Evolutionary conservation across 2,888 invertebrate genomes (phyloP), one percentile per base, ranked within the genome.

Genomic region (Pseudococcus longispinus): DNA sequence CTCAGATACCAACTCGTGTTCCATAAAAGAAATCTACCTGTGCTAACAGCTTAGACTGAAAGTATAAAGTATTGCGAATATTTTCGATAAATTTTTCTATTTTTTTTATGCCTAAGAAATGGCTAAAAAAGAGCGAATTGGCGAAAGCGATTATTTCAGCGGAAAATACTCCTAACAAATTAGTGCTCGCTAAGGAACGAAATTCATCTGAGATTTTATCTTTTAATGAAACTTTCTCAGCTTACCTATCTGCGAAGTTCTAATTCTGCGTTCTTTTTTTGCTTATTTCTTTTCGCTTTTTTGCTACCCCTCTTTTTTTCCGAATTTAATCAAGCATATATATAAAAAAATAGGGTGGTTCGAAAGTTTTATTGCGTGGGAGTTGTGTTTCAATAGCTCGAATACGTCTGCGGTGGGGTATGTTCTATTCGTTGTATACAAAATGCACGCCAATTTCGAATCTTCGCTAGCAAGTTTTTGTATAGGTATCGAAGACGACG

Each of bases 221-320:
- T 37, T 80, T 80, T 80, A 80, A 80, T 80, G 77, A 80, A 80
- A 80, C 42, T 80, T 80, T 80, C 77, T 80, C 42, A 42, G 77
- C 1, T 80, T 80, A 20, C 15, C 20, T 80, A 37, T 29, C 32
- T 15, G 37, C n/a, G 29, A 2, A n/a, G 37, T 80, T 80, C 77
- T 80, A 74, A 74, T 42, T 80, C 77, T 29, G 9, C 32, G 26
- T 29, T 37, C n/a, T 18, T 37, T 77, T 77, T 77, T 32, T 18
- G 6, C n/a, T 23, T 55, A 8, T 55, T 20, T 55, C 15, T 55
- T 29, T 70, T 26, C 9, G 11, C 9, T 32, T 74, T 32, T 74
- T 74, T 23, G 70, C 26, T 74, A 26, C 32, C 42, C 77, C 20
- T 42, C 0, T 37, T 42, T 32, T 32, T 42, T 20, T 80, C 37